phyloP scores from a whole-genome alignment of 2,113 vertebrate species.

The Trematocara unimaculatum region DNA sequence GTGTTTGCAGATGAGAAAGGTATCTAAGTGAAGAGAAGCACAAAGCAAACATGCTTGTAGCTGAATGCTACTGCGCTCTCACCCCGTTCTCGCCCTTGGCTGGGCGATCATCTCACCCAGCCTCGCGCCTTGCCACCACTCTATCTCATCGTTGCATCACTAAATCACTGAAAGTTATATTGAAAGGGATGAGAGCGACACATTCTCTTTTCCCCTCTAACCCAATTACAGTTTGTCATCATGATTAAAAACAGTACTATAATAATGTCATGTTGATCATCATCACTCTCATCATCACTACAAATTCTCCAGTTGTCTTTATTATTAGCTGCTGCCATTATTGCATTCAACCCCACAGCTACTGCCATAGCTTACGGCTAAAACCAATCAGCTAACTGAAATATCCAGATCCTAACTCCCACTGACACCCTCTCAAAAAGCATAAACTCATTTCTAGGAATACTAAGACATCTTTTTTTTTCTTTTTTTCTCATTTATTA shows the following conservation, averaged over 20 bases:
- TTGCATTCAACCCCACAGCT: background rate
- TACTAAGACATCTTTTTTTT: background rate
- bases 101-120: background rate
- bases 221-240: background rate
- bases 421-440: background rate
- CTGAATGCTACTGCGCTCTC: background rate
- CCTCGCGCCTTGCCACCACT: background rate
- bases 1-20: background rate
- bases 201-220: background rate
- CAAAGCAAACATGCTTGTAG: background rate
- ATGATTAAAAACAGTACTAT: background rate
- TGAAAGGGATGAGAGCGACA: background rate
- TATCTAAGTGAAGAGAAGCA: background rate
- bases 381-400: background rate
- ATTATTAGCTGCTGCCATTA: background rate
- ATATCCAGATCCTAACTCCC: background rate
- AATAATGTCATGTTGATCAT: background rate
- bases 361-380: background rate
- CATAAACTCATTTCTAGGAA: background rate
- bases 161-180: background rate
- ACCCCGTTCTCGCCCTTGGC: background rate
- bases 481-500: background rate
- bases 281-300: background rate
- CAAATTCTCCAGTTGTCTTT: background rate
- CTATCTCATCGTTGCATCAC: background rate